These are phyloP conservation scores for Triplophysa yarkandensis DNA, from an alignment of 2,797 vertebrate species.

Conservation along the genomic window DNA sequence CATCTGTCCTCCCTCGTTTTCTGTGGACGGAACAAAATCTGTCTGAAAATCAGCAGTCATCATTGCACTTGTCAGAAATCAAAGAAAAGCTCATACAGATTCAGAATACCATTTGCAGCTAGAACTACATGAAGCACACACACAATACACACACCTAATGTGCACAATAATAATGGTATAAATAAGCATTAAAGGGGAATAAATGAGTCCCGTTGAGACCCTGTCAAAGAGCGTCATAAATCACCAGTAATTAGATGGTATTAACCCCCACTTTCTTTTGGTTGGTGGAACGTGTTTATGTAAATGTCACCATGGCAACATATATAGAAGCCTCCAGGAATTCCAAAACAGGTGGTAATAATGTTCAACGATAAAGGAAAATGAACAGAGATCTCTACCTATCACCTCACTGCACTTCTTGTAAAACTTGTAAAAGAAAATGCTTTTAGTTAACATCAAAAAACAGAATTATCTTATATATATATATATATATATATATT, in stretches of 20 bases:
- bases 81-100: constrained; percentile 10
- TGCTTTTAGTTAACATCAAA: constrained; percentile 8
- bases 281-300: constrained; percentile 39
- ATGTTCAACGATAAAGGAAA: constrained; percentile 3
- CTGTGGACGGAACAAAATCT: constrained; percentile 25
- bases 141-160: constrained; percentile 8
- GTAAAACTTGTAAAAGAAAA: constrained; percentile 16
- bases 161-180: constrained; percentile 13
- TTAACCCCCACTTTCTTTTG: constrained; percentile 21
- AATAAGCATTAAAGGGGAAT: constrained; percentile 28
- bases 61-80: constrained; percentile 30
- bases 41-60: constrained; percentile 43
- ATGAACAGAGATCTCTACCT: neutral
- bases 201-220: constrained; percentile 24
- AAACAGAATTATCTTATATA: neutral
- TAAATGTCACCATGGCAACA: constrained; percentile 50
- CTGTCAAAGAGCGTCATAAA: constrained; percentile 24
- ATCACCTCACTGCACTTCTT: constrained; percentile 6
- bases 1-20: constrained; percentile 45
- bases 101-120: constrained; percentile 12
- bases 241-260: constrained; percentile 37
- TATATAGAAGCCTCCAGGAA: constrained; percentile 19
- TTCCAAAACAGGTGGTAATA: constrained; percentile 28
- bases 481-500: neutral
- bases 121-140: neutral